Percentiles rank a stretch among this genome's conserved stretches.
phyloP scores from a whole-genome alignment of 2,113 vertebrate genomes.

The Stegastes partitus region DNA sequence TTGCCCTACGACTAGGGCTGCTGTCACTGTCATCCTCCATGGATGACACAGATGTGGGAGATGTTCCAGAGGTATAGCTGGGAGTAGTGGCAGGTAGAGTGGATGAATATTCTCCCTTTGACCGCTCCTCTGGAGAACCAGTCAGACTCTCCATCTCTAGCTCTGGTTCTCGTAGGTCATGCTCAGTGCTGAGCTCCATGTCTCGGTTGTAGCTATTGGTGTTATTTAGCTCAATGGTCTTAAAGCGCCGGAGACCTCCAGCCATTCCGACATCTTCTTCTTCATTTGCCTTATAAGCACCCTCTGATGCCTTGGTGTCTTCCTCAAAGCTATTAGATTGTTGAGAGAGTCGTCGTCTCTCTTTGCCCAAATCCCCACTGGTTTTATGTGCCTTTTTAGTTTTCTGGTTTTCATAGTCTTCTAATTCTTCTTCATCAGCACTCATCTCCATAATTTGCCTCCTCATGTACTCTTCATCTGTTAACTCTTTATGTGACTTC shows the following conservation, averaged over 20 bases:
- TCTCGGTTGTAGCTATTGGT: conserved; percentile 91
- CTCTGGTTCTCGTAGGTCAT: conserved; percentile 92
- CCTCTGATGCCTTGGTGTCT: conserved; percentile 86
- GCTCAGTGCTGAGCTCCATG: conserved; percentile 90
- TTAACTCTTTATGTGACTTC: conserved; percentile 86
- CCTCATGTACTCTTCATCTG: conserved; percentile 97
- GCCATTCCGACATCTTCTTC: conserved; percentile 86
- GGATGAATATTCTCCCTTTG: conserved; percentile 96
- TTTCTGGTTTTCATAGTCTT: conserved; percentile 84
- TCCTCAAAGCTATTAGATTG: conserved; percentile 90
- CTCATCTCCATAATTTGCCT: conserved; percentile 98
- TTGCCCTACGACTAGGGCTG: conserved; percentile 95
- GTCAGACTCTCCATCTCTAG: conserved; percentile 99
- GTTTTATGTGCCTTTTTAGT: conserved; percentile 88
- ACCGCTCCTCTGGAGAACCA: conserved; percentile 95
- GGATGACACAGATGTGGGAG: conserved; percentile 96
- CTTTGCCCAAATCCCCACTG: conserved; percentile 88
- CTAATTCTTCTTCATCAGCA: conserved; percentile 94
- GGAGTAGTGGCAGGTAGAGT: conserved; percentile 96
- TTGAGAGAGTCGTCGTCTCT: conserved; percentile 90
- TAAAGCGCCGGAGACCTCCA: conserved; percentile 94
- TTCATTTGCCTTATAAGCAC: conserved; percentile 74
- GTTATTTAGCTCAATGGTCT: conserved; percentile 98
- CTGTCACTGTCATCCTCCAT: conserved; percentile 99
- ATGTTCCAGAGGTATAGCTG: conserved; percentile 97